Conservation (phyloP, 2,888 invertebrate species). For the Galerucella pusilla region DNA sequence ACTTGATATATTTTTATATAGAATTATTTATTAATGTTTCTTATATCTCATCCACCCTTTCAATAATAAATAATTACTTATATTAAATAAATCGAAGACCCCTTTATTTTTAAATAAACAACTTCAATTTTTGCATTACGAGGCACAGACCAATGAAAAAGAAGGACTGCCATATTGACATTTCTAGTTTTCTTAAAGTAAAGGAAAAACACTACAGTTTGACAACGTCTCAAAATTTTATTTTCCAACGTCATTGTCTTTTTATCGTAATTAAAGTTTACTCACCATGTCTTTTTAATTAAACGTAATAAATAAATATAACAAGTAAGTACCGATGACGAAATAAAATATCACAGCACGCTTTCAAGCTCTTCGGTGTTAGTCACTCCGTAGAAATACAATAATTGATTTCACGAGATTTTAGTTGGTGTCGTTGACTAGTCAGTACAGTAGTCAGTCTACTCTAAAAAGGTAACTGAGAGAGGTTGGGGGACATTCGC, state of each 20-base stretch:
- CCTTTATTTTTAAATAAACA: too few species aligned
- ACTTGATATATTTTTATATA: too few species aligned
- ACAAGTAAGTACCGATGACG: neutral
- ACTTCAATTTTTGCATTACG: too few species aligned
- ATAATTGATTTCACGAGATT: slow-evolving; percentile 4
- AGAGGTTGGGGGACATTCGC: neutral
- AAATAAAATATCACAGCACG: slow-evolving; percentile 5
- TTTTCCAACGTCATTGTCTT: neutral
- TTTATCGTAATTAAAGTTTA: neutral
- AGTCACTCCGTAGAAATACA: neutral
- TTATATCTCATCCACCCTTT: too few species aligned
- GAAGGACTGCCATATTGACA: too few species aligned
- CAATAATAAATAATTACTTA: too few species aligned
- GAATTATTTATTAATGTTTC: too few species aligned
- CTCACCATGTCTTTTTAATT: neutral
- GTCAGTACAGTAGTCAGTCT: neutral
- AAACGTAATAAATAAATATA: neutral
- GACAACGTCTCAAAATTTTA: too few species aligned
- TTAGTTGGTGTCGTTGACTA: slow-evolving; percentile 1
- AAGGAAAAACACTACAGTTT: too few species aligned
- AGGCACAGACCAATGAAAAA: too few species aligned
- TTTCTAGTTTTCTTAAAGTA: too few species aligned
- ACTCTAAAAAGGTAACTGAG: neutral
- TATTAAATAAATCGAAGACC: too few species aligned
- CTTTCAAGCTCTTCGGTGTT: neutral